Percentiles rank a stretch among this genome's conserved stretches.
These are phyloP conservation scores for Passer montanus DNA, from an alignment of 2,113 vertebrate species.

Conservation along the genomic window DNA sequence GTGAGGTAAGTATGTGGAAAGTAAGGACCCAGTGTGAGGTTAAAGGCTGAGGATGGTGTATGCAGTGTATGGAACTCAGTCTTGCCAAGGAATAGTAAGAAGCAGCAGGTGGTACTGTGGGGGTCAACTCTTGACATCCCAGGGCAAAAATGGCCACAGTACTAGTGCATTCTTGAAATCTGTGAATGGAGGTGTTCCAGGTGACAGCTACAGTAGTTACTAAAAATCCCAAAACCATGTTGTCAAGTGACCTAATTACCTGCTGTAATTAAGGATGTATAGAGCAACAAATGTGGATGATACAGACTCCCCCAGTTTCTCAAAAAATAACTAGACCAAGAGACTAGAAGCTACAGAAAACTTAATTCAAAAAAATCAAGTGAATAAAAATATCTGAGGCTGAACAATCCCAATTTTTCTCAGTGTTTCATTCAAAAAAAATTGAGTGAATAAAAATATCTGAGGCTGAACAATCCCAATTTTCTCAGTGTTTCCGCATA, in stretches of 20 bases:
- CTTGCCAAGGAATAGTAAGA: background rate
- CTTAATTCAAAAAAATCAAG: background rate
- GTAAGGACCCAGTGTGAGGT: background rate
- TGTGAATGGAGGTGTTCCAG: background rate
- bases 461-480: background rate
- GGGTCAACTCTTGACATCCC: background rate
- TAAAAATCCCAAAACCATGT: fast-evolving
- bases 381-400: background rate
- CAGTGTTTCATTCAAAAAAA: background rate
- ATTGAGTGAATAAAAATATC: background rate
- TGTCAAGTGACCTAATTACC: background rate
- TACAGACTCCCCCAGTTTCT: background rate
- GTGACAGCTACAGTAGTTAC: background rate
- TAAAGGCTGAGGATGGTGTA: background rate
- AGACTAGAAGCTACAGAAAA: background rate
- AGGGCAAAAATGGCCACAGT: background rate
- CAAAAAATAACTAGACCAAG: background rate
- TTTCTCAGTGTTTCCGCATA: background rate
- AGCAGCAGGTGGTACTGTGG: background rate
- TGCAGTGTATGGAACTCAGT: background rate
- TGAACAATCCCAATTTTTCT: background rate
- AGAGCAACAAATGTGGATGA: background rate
- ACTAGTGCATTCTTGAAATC: background rate
- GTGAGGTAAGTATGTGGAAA: background rate
- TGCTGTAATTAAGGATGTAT: background rate